Evolutionary conservation across 2,113 vertebrate species (phyloP).

Genomic region (Paramormyrops kingsleyae): DNA sequence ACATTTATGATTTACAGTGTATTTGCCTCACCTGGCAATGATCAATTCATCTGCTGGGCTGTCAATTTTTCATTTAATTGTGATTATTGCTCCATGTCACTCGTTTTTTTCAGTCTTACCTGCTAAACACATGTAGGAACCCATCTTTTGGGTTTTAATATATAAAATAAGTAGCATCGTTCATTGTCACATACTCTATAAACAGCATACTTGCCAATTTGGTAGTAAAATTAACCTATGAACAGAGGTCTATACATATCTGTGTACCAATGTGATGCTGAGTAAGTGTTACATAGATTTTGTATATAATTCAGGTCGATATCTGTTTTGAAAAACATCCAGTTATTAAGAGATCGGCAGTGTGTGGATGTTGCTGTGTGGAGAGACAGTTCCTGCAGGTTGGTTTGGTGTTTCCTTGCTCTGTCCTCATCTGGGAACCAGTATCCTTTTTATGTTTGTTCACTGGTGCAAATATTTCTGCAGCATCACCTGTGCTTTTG

Average conservation of each 20-base stretch:
- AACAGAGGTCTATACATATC: not conserved
- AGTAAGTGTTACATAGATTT: not conserved
- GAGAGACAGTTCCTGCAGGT: not conserved
- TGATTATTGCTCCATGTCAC: too few relatives aligned
- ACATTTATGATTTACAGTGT: too few relatives aligned
- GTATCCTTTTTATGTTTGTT: not conserved
- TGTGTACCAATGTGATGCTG: not conserved
- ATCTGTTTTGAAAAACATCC: not conserved
- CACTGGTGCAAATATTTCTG: not conserved
- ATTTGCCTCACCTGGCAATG: too few relatives aligned
- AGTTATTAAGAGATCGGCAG: not conserved
- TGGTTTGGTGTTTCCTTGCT: not conserved
- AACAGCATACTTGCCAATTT: not conserved
- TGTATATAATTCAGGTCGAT: not conserved
- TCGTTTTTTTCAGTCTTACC: too few relatives aligned
- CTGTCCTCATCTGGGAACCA: not conserved
- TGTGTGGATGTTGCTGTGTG: too few relatives aligned
- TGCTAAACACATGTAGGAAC: too few relatives aligned
- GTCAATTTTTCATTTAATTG: too few relatives aligned
- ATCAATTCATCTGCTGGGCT: too few relatives aligned
- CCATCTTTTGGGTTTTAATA: too few relatives aligned
- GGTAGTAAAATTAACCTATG: too few relatives aligned
- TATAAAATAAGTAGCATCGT: too few relatives aligned
- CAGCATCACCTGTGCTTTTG: not conserved
- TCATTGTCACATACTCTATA: too few relatives aligned